Evolutionary conservation across 2,888 invertebrate genomes (phyloP).

Genomic region (Ligdia adustata): DNA sequence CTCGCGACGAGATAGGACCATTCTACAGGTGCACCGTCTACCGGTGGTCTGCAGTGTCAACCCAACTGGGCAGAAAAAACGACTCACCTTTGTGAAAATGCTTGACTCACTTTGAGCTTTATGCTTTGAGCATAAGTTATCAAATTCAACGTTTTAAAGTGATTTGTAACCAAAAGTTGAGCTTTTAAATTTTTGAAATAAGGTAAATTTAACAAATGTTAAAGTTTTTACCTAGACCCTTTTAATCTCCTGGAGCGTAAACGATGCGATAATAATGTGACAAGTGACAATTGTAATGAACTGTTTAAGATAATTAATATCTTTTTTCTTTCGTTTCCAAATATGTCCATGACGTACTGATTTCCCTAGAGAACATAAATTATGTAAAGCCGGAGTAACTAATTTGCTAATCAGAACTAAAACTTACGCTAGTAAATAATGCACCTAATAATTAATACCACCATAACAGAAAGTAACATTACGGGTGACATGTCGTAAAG

Average conservation of each 20-base stretch:
- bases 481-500: neutral
- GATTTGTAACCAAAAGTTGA: conserved; percentile 45
- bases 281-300: conserved; percentile 9
- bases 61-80: conserved; percentile 39
- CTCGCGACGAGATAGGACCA: conserved; percentile 72
- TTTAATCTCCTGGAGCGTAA: conserved; percentile 49
- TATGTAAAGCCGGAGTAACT: conserved; percentile 35
- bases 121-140: conserved; percentile 7
- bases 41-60: conserved; percentile 73
- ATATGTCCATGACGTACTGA: conserved; percentile 45
- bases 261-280: conserved; percentile 43
- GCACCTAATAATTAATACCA: neutral
- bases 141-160: neutral
- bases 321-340: no score
- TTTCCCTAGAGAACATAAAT: conserved; percentile 58
- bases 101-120: conserved; percentile 44
- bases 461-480: neutral
- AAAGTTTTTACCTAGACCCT: conserved; percentile 38
- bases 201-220: conserved; percentile 43
- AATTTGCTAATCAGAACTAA: neutral
- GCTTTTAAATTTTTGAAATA: conserved; percentile 55
- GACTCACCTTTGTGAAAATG: conserved; percentile 7
- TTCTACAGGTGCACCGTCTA: conserved; percentile 76
- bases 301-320: no score
- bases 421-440: neutral